Percentiles rank a stretch among this genome's conserved stretches.
These are phyloP conservation scores for Nycticebus coucang DNA, from an alignment of 2,113 vertebrate species.

Conservation along the genomic window DNA sequence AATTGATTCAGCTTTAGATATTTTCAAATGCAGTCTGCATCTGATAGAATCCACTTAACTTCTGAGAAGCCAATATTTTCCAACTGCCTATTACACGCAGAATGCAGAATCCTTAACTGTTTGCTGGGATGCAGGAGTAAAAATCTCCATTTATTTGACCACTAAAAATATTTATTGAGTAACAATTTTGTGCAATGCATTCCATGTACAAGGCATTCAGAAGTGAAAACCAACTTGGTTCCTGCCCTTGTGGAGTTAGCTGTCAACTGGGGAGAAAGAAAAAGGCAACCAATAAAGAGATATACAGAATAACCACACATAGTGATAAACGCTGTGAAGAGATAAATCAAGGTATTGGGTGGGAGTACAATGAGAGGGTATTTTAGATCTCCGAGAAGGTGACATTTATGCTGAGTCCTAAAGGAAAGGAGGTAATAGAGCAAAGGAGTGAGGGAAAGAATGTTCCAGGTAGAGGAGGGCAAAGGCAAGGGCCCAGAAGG, in stretches of 20 bases:
- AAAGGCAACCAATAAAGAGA: neutral
- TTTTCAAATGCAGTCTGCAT: neutral
- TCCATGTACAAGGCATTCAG: neutral
- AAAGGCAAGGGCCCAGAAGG: neutral
- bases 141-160: neutral
- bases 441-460: neutral
- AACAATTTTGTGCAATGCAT: neutral
- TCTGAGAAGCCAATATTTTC: neutral
- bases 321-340: neutral
- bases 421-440: neutral
- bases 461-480: neutral
- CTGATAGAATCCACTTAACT: conserved; percentile 8
- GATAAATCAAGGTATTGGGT: neutral
- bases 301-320: neutral
- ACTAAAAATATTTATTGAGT: conserved; percentile 20
- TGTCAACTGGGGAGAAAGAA: neutral
- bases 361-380: neutral
- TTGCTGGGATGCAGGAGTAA: neutral
- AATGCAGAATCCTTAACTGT: neutral
- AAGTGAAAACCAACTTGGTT: conserved; percentile 21
- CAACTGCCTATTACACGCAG: neutral
- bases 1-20: neutral
- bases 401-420: neutral
- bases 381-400: neutral
- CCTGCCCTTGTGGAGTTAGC: neutral